These are phyloP conservation scores for Theocolax elegans DNA, from an alignment of 1,140 invertebrate species.

Conservation along the genomic window DNA sequence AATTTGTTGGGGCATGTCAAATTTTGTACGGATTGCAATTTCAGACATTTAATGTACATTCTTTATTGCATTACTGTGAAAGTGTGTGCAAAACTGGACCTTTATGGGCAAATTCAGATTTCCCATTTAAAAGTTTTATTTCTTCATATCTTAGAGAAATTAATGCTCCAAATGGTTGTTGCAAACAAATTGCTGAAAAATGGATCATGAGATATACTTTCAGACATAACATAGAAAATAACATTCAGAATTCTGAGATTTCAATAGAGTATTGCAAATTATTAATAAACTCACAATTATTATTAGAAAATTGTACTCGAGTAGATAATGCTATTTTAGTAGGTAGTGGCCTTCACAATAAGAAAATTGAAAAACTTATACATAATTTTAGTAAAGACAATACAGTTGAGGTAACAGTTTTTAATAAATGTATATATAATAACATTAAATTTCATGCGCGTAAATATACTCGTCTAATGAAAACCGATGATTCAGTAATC, in stretches of 20 bases:
- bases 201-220: neutral
- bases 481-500: neutral
- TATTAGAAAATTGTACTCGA: neutral
- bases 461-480: neutral
- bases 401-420: neutral
- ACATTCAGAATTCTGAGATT: neutral
- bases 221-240: neutral
- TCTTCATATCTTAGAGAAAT: neutral
- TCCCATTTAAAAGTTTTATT: constrained; percentile 12
- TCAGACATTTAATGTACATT: constrained; percentile 9
- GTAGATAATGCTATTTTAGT: neutral
- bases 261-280: constrained; percentile 1
- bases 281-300: neutral
- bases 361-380: neutral
- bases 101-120: constrained; percentile 29
- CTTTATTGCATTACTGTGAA: neutral
- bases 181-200: constrained; percentile 14
- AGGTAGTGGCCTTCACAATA: neutral
- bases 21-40: constrained; percentile 8
- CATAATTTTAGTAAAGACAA: neutral
- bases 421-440: neutral
- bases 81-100: constrained; percentile 9
- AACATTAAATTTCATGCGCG: neutral
- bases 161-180: constrained; percentile 10
- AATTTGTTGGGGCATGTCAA: constrained; percentile 15